Evolutionary conservation across 1,140 invertebrate species (phyloP).

Genomic region (Dolichoris vasculosae): DNA sequence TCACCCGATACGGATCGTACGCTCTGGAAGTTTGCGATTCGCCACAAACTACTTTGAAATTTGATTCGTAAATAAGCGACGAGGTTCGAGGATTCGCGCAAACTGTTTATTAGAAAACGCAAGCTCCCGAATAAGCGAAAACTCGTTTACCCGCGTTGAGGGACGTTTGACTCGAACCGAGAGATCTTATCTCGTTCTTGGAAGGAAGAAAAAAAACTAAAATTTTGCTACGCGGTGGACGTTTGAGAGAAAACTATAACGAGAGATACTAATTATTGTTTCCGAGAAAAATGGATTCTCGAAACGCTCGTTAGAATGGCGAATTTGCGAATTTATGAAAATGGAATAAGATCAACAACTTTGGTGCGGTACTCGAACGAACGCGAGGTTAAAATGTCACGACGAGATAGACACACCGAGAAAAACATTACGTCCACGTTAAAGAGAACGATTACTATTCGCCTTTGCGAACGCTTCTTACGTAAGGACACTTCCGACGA

Average conservation of each 20-base stretch:
- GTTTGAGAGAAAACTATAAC: background rate
- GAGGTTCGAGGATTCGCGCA: background rate
- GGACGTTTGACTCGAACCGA: background rate
- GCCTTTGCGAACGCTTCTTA: background rate
- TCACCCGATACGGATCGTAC: too few relatives aligned
- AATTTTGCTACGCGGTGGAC: background rate
- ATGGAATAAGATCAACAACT: background rate
- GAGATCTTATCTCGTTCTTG: background rate
- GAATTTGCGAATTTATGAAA: background rate
- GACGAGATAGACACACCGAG: conserved; percentile 30
- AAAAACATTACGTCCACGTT: background rate
- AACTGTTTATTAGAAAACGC: background rate
- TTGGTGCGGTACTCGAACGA: background rate
- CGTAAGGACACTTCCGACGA: background rate
- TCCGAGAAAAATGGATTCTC: background rate
- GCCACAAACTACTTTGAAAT: too few relatives aligned
- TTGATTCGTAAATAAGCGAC: too few relatives aligned
- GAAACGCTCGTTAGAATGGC: background rate
- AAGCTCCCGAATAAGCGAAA: background rate
- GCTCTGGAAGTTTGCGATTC: too few relatives aligned
- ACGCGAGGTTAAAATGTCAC: conserved; percentile 37
- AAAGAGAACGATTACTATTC: conserved; percentile 8
- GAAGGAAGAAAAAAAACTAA: background rate
- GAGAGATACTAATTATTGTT: background rate
- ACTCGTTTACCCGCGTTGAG: too few relatives aligned